Evolutionary conservation across 2,888 invertebrate genomes (phyloP).

Genomic region (Melikaiella ostensackeni): DNA sequence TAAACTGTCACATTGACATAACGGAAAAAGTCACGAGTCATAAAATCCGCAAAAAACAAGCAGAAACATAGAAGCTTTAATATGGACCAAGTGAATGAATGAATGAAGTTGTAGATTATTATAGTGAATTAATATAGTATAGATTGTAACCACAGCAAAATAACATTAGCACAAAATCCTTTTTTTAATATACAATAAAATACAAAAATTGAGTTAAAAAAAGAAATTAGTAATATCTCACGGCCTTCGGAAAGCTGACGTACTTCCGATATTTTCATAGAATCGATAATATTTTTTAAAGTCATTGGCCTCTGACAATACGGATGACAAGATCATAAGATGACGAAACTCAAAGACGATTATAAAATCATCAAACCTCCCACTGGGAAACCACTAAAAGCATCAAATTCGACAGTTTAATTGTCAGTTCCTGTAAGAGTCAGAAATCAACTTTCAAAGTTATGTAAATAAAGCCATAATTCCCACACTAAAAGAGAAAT

Average conservation of each 20-base stretch:
- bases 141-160: no score
- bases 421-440: not conserved
- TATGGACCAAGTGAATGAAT: no score
- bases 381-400: constrained; percentile 6
- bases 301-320: constrained; percentile 25
- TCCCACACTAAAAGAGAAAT: constrained; percentile 9
- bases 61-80: no score
- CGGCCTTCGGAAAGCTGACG: constrained; percentile 19
- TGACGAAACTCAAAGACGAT: not conserved
- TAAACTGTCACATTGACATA: no score
- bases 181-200: not conserved
- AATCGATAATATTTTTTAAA: not conserved
- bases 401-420: constrained; percentile 28
- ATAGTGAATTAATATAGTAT: no score
- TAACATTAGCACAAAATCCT: no score
- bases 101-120: no score
- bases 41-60: no score
- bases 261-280: constrained; percentile 11
- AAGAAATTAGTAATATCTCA: not conserved
- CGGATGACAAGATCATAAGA: not conserved
- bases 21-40: no score
- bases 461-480: constrained; percentile 19
- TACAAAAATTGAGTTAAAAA: not conserved
- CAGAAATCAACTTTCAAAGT: constrained; percentile 5
- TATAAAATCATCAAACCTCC: constrained; percentile 7